Evolutionary conservation across 2,888 invertebrate species (phyloP).

Genomic region (Orthosia gothica): DNA sequence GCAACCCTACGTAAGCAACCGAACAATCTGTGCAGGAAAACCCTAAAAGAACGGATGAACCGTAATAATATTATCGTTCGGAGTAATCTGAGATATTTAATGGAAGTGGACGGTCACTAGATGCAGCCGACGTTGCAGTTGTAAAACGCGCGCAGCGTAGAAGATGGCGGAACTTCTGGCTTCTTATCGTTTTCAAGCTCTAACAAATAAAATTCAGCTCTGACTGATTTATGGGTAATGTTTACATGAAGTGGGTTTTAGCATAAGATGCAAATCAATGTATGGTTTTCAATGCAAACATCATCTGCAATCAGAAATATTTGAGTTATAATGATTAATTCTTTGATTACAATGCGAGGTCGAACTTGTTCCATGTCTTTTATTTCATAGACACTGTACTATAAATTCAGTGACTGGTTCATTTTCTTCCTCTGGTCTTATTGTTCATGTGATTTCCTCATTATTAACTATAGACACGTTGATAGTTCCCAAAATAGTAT

Average conservation of each 20-base stretch:
- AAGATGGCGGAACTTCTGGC: constrained; percentile 14
- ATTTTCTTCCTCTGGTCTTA: no score
- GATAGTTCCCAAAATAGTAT: no score
- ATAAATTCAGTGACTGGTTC: no score
- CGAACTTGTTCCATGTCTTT: no score
- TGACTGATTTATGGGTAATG: background rate
- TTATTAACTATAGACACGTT: no score
- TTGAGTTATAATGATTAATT: no score
- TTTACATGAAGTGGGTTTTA: no score
- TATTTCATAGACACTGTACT: no score
- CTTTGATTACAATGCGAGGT: no score
- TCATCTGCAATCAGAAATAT: no score
- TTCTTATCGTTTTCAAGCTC: constrained; percentile 7
- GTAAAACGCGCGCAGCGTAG: constrained; percentile 53
- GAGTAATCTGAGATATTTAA: constrained; percentile 53
- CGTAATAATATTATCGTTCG: constrained; percentile 22
- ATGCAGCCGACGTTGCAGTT: constrained; percentile 48
- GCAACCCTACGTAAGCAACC: constrained; percentile 32
- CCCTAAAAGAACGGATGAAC: constrained; percentile 22
- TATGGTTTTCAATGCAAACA: no score
- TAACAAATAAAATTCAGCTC: constrained; percentile 5
- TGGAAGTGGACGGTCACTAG: constrained; percentile 37
- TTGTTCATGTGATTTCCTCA: no score
- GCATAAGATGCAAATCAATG: background rate
- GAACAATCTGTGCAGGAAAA: constrained; percentile 35